Base-by-base conservation (phyloP, 1,140 invertebrate species). In the Bombus waltoni region DNA sequence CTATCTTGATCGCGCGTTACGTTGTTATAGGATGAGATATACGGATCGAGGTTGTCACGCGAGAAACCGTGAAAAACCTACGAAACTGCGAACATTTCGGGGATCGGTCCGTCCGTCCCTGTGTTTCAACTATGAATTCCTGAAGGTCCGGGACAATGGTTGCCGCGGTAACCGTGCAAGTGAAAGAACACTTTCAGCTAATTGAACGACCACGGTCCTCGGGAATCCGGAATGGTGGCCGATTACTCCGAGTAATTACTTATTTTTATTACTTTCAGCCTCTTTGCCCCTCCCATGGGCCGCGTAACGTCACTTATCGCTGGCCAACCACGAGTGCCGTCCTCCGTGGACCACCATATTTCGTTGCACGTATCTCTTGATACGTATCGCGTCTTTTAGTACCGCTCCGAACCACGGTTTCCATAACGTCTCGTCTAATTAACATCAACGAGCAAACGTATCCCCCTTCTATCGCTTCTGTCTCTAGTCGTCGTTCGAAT, bases 221-320 rank as follows among this genome's bases (percentile, higher is more conserved):
- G 66, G 35, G 76, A 80, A 80, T 83, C 83, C 75, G 47, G 82
- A 80, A 71, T 79, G 82, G 65, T 71, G 72, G 77, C 72, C 78
- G 79, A 86, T 86, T 88, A 86, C 84, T 88, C 15, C 62, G 57
- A 74, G 84, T 88, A 88, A 88, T 88, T 88, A 88, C 87, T 86
- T 88, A 88, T 87, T 87, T 87, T 87, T 85, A 87, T 87, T 87
- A 87, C 82, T 79, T 83, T 85, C 86, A 74, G 82, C 86, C 83
- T 87, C 81, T 85, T 85, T 75, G 71, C 84, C 71, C 78, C 79
- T 35, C 70, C 81, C 72, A 82, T 57, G n/a, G 62, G 47, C 25
- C 74, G 75, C 28, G 78, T 81, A 38, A 74, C 79, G 78, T 82
- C 85, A 88, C 74, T 88, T 88, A 88, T 86, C 85, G 87, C 87